These are phyloP conservation scores for Catonia carolina DNA, from an alignment of 2,888 invertebrate genomes.

Conservation along the genomic window DNA sequence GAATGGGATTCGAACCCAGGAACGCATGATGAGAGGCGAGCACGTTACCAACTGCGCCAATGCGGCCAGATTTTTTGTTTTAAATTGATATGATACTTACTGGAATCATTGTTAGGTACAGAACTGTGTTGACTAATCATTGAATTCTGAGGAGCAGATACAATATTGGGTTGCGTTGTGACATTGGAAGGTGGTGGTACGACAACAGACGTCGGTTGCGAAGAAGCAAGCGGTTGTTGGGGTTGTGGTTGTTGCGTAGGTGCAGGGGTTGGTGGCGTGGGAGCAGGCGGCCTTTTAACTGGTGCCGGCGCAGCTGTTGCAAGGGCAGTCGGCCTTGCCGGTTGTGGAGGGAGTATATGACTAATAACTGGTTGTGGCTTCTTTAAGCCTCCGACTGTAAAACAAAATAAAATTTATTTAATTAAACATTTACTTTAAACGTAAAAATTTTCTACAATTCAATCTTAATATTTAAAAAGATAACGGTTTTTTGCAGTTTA, in stretches of 20 bases:
- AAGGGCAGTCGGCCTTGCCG: slow-evolving; percentile 37
- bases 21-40: too few relatives aligned
- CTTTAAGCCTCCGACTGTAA: slow-evolving; percentile 23
- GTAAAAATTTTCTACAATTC: too few relatives aligned
- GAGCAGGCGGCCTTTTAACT: slow-evolving; percentile 28
- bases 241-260: slow-evolving; percentile 13
- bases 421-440: too few relatives aligned
- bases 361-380: slow-evolving; percentile 37
- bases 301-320: slow-evolving; percentile 43
- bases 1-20: too few relatives aligned
- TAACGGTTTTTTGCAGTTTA: too few relatives aligned
- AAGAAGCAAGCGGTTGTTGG: slow-evolving; percentile 16
- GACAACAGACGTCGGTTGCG: slow-evolving; percentile 17
- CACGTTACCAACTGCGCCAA: too few relatives aligned
- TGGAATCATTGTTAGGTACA: slow-evolving; percentile 24
- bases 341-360: slow-evolving; percentile 39
- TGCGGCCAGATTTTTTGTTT: too few relatives aligned
- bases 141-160: background rate
- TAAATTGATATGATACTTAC: too few relatives aligned
- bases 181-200: background rate
- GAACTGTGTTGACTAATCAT: background rate
- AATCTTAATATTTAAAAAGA: too few relatives aligned
- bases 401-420: too few relatives aligned
- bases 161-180: background rate
- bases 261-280: slow-evolving; percentile 17